These are phyloP conservation scores for Eugnorisma glareosa DNA, from an alignment of 2,888 invertebrate genomes.

Conservation along the genomic window DNA sequence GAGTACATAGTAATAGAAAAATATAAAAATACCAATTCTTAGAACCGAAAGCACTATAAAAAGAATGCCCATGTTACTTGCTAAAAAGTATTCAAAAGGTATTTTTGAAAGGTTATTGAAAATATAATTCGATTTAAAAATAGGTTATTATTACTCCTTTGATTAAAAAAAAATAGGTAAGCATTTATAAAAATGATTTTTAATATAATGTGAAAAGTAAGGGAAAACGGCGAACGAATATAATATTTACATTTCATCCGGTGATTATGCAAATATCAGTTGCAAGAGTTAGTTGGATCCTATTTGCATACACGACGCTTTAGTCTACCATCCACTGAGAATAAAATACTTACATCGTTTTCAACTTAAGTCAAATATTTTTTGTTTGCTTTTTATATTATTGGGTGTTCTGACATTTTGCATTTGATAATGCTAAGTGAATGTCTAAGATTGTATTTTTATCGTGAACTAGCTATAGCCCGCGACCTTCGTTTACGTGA, in stretches of 20 bases:
- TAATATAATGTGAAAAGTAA: constrained; percentile 15
- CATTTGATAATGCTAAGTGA: no score
- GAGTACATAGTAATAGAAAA: background rate
- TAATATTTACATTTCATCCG: constrained; percentile 75
- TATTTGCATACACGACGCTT: constrained; percentile 69
- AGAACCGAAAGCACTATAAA: background rate
- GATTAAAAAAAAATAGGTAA: background rate
- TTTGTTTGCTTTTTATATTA: background rate
- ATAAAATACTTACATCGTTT: background rate
- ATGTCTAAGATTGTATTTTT: no score
- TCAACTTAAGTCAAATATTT: background rate
- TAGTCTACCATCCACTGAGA: constrained; percentile 54
- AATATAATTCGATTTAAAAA: background rate
- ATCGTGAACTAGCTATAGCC: no score
- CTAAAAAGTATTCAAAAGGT: background rate
- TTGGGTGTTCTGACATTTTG: background rate
- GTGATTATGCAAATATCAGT: constrained; percentile 73
- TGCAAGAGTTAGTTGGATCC: constrained; percentile 71
- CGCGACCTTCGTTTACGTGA: no score
- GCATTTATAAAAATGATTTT: background rate
- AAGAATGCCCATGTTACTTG: background rate
- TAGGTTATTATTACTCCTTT: no score
- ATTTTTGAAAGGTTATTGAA: background rate
- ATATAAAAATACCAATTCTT: background rate
- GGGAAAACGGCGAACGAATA: constrained; percentile 60